phyloP scores from a whole-genome alignment of 2,113 vertebrate genomes.

The Himantopus leucocephalus region DNA sequence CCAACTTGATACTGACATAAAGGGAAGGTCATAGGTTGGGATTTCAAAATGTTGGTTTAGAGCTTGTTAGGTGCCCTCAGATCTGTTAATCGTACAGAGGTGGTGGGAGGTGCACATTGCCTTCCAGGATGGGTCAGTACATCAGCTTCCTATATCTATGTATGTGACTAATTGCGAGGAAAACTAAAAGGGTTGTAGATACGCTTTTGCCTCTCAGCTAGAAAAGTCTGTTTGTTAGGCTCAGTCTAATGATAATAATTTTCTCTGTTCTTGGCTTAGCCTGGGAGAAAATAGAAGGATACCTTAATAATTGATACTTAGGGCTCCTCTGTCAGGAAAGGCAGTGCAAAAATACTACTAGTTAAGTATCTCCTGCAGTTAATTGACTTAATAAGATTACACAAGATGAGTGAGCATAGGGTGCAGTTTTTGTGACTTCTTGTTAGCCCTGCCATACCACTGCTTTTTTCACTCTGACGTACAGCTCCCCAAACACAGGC shows the following conservation, averaged over 20 bases:
- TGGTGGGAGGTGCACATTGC: neutral
- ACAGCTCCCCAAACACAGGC: neutral
- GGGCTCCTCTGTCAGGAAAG: neutral
- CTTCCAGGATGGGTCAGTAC: neutral
- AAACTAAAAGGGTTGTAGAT: neutral
- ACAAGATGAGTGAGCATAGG: neutral
- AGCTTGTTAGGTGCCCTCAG: neutral
- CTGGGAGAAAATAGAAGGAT: neutral
- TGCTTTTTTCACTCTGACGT: neutral
- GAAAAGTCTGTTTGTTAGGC: neutral
- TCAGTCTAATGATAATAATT: neutral
- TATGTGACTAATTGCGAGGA: neutral
- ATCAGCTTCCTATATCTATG: fast-evolving
- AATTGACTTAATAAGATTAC: neutral
- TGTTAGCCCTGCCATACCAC: neutral
- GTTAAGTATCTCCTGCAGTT: neutral
- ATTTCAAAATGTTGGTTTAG: neutral
- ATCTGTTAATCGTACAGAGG: neutral
- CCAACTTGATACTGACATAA: neutral
- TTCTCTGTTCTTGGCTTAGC: neutral
- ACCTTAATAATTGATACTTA: neutral
- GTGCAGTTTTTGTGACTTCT: neutral
- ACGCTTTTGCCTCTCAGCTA: neutral
- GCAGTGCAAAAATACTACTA: neutral
- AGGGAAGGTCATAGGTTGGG: neutral